Percentiles rank a stretch among this genome's conserved stretches.
Evolutionary conservation across 2,113 vertebrate genomes (phyloP).

Genomic region (Platanista minor): DNA sequence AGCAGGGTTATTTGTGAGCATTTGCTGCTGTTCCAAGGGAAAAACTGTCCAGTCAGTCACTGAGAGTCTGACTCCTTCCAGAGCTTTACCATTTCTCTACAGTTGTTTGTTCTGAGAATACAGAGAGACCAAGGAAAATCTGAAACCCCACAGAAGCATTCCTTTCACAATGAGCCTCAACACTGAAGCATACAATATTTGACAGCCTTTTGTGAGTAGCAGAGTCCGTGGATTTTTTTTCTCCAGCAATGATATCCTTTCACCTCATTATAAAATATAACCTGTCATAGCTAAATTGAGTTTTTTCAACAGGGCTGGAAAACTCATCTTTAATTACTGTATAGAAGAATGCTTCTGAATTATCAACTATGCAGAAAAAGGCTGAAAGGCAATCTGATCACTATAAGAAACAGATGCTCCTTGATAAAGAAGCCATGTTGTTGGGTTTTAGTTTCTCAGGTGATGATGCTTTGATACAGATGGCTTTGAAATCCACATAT

Average conservation of each 20-base stretch:
- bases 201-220: constrained; percentile 76
- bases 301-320: constrained; percentile 72
- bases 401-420: constrained; percentile 52
- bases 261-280: constrained; percentile 79
- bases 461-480: constrained; percentile 59
- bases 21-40: neutral
- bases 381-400: constrained; percentile 54
- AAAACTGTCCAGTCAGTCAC: neutral
- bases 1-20: constrained; percentile 21
- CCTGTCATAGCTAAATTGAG: constrained; percentile 77
- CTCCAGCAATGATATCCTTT: constrained; percentile 74
- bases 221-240: constrained; percentile 64
- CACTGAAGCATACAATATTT: constrained; percentile 68
- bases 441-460: constrained; percentile 51
- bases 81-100: constrained; percentile 60
- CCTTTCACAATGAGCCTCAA: constrained; percentile 66
- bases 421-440: constrained; percentile 67
- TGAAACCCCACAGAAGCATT: constrained; percentile 61
- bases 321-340: constrained; percentile 80
- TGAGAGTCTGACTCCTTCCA: constrained; percentile 37
- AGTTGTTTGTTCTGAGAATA: constrained; percentile 68
- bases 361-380: constrained; percentile 60
- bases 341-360: constrained; percentile 66
- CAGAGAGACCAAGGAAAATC: constrained; percentile 62
- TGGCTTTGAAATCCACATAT: constrained; percentile 42